phyloP scores from a whole-genome alignment of 2,113 vertebrate genomes.

The Muntiacus muntjak region DNA sequence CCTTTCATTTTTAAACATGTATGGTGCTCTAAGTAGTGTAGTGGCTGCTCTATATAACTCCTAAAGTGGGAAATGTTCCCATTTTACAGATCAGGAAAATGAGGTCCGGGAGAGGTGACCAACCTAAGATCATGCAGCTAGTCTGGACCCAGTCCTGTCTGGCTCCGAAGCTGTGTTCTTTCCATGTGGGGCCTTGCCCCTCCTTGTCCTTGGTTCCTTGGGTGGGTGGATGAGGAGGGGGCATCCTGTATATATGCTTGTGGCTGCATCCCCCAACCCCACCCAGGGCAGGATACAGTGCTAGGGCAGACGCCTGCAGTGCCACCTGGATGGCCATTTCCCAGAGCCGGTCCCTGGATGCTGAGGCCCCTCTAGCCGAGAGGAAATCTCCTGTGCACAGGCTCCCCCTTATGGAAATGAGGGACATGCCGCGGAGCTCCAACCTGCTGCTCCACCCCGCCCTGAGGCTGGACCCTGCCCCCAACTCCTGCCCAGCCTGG shows the following conservation, averaged over 20 bases:
- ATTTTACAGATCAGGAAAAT: slow-evolving; percentile 1
- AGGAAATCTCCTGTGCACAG: slow-evolving; percentile 79
- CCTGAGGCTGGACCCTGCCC: not conserved
- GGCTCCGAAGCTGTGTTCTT: not conserved
- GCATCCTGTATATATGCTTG: rapidly evolving
- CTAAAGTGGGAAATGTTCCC: not conserved
- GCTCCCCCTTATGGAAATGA: slow-evolving; percentile 85
- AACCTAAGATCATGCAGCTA: not conserved
- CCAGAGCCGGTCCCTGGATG: not conserved
- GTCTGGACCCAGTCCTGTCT: not conserved
- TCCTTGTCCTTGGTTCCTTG: not conserved
- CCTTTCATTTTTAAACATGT: not conserved
- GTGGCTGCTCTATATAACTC: not conserved
- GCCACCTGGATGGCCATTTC: slow-evolving; percentile 15
- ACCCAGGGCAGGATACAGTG: not conserved
- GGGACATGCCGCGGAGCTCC: slow-evolving; percentile 38
- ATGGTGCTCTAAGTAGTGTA: not conserved
- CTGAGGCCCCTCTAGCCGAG: not conserved
- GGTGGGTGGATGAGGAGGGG: not conserved
- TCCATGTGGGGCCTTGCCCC: not conserved
- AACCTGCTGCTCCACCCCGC: not conserved
- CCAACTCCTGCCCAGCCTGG: not conserved
- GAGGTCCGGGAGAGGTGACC: not conserved
- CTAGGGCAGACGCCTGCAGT: not conserved
- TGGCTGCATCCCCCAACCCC: not conserved